phyloP scores from a whole-genome alignment of 2,113 vertebrate genomes.

The Vulpes vulpes region DNA sequence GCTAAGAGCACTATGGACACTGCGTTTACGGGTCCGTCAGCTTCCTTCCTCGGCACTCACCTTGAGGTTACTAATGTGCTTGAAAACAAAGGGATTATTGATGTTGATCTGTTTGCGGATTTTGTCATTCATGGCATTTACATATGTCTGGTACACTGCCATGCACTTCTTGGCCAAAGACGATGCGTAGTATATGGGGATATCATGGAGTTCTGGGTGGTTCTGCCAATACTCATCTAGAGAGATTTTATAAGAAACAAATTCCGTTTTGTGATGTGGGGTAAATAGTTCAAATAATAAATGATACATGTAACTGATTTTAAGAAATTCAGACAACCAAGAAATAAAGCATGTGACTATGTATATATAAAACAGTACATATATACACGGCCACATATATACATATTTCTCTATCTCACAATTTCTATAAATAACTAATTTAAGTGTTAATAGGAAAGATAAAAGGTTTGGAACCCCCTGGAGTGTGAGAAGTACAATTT shows the following conservation, averaged over 20 bases:
- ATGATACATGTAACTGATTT: background rate
- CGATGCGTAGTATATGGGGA: slow-evolving; percentile 98
- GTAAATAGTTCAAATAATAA: background rate
- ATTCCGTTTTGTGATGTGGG: background rate
- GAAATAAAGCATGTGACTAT: background rate
- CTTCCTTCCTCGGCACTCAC: slow-evolving; percentile 81
- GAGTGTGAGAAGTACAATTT: slow-evolving; percentile 78
- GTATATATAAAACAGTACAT: background rate
- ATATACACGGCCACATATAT: background rate
- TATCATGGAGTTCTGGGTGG: slow-evolving; percentile 98
- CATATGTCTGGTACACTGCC: slow-evolving; percentile 98
- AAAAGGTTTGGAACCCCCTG: slow-evolving; percentile 81
- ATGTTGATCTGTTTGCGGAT: slow-evolving; percentile 99
- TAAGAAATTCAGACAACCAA: background rate
- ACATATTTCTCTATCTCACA: slow-evolving; percentile 57
- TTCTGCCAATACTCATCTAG: slow-evolving; percentile 99
- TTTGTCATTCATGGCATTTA: slow-evolving; percentile 99
- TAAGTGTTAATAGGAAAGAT: slow-evolving; percentile 77
- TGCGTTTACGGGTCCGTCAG: rapidly evolving
- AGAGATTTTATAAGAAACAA: background rate
- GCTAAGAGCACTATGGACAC: rapidly evolving
- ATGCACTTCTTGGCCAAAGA: slow-evolving; percentile 99
- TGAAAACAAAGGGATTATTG: slow-evolving; percentile 99
- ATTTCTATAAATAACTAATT: slow-evolving; percentile 79
- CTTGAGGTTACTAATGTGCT: slow-evolving; percentile 99